These are phyloP conservation scores for Nibea albiflora DNA, from an alignment of 2,113 vertebrate genomes.

Conservation along the genomic window DNA sequence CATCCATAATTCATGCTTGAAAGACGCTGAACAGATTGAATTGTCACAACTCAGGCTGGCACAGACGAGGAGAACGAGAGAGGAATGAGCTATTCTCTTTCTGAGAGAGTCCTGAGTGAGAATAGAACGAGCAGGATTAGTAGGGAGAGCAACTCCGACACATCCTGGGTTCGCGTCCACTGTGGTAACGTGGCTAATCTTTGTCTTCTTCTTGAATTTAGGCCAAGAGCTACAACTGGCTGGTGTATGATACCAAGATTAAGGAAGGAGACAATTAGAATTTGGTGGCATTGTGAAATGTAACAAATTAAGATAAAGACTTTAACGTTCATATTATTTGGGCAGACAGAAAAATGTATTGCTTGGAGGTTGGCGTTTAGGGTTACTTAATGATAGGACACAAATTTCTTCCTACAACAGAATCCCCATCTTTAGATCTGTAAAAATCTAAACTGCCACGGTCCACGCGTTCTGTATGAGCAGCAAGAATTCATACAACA, in stretches of 20 bases:
- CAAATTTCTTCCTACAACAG: neutral
- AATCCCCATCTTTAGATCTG: neutral
- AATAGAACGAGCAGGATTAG: conserved; percentile 52
- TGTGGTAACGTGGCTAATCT: conserved; percentile 30
- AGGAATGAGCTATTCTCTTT: conserved; percentile 22
- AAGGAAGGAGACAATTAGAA: neutral
- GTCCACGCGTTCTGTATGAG: too few species aligned
- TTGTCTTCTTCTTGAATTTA: neutral
- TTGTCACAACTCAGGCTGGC: conserved; percentile 60
- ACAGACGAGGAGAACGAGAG: conserved; percentile 20
- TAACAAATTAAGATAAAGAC: neutral
- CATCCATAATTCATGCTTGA: conserved; percentile 73
- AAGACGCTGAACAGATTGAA: conserved; percentile 69
- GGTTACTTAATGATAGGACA: neutral
- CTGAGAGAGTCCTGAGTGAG: conserved; percentile 21
- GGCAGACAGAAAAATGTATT: neutral
- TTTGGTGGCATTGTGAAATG: conserved; percentile 1
- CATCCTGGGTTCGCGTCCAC: neutral
- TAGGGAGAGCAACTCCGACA: neutral
- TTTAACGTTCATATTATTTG: neutral
- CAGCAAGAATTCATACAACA: neutral
- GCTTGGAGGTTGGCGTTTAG: neutral
- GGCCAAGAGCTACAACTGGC: neutral
- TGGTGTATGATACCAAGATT: conserved; percentile 10
- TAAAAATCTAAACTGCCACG: neutral